These are phyloP conservation scores for Drosophila macrospina DNA, from an alignment of 2,888 invertebrate genomes.

Conservation along the genomic window DNA sequence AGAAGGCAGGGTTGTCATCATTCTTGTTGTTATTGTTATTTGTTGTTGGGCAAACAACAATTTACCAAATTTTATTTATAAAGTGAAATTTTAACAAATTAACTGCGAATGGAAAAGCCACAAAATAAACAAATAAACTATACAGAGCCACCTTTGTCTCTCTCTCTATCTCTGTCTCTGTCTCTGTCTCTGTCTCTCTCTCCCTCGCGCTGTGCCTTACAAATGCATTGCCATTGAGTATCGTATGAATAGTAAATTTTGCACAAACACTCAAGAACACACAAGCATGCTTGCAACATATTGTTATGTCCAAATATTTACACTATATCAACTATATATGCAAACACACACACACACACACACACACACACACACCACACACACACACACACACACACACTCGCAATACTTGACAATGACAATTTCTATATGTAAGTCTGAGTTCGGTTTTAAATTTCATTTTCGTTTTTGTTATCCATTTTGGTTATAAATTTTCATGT, in stretches of 20 bases:
- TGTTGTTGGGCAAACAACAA: slow-evolving; percentile 38
- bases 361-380: slow-evolving; percentile 2
- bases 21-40: slow-evolving; percentile 8
- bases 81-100: slow-evolving; percentile 76
- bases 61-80: slow-evolving; percentile 67
- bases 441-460: slow-evolving; percentile 70
- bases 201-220: too few species aligned
- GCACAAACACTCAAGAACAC: slow-evolving; percentile 45
- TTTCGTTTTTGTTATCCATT: slow-evolving; percentile 53
- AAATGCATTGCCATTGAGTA: slow-evolving; percentile 28
- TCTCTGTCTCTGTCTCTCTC: too few species aligned
- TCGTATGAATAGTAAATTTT: slow-evolving; percentile 58
- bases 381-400: slow-evolving; percentile 4
- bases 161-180: not conserved
- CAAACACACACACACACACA: slow-evolving; percentile 14
- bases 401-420: slow-evolving; percentile 16
- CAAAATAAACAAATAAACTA: slow-evolving; percentile 58
- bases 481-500: slow-evolving; percentile 68
- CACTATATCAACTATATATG: slow-evolving; percentile 57
- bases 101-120: slow-evolving; percentile 64
- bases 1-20: slow-evolving; percentile 39
- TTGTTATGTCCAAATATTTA: slow-evolving; percentile 75
- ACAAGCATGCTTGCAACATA: slow-evolving; percentile 48
- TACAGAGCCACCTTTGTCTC: slow-evolving; percentile 1
- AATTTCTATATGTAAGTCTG: slow-evolving; percentile 39